Evolutionary conservation across 1,140 invertebrate species (phyloP).

Genomic region (Drosophila sechellia): DNA sequence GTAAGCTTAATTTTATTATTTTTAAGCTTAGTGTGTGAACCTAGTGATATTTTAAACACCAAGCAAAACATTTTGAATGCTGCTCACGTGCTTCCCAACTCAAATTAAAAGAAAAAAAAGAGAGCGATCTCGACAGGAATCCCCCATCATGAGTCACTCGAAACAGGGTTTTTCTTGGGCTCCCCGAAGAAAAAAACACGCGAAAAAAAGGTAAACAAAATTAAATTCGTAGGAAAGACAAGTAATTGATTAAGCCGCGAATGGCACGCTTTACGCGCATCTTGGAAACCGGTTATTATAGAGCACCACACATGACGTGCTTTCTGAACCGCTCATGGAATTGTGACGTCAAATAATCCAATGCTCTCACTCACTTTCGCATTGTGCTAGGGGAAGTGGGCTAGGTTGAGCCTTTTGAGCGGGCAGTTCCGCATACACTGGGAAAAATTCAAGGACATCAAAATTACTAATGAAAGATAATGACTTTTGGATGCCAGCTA

Average conservation of each 20-base stretch:
- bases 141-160: slow-evolving; percentile 38
- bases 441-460: neutral
- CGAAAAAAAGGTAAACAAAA: slow-evolving; percentile 27
- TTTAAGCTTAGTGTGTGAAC: no score
- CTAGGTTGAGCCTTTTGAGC: slow-evolving; percentile 15
- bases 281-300: slow-evolving; percentile 37
- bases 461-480: no score
- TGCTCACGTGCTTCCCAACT: slow-evolving; percentile 3
- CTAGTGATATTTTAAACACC: no score
- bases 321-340: slow-evolving; percentile 42
- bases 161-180: slow-evolving; percentile 33
- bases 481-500: no score
- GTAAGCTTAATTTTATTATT: no score
- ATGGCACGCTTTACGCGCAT: slow-evolving; percentile 26
- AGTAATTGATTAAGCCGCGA: slow-evolving; percentile 9
- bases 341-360: slow-evolving; percentile 62
- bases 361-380: slow-evolving; percentile 18
- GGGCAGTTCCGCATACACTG: neutral
- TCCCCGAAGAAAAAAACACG: slow-evolving; percentile 15
- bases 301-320: slow-evolving; percentile 26
- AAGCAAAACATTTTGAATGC: neutral
- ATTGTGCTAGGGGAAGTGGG: slow-evolving; percentile 26
- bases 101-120: slow-evolving; percentile 3
- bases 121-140: slow-evolving; percentile 25
- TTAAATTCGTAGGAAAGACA: slow-evolving; percentile 37